Conservation (phyloP, 2,113 vertebrate genomes). For the Sceloporus undulatus region DNA sequence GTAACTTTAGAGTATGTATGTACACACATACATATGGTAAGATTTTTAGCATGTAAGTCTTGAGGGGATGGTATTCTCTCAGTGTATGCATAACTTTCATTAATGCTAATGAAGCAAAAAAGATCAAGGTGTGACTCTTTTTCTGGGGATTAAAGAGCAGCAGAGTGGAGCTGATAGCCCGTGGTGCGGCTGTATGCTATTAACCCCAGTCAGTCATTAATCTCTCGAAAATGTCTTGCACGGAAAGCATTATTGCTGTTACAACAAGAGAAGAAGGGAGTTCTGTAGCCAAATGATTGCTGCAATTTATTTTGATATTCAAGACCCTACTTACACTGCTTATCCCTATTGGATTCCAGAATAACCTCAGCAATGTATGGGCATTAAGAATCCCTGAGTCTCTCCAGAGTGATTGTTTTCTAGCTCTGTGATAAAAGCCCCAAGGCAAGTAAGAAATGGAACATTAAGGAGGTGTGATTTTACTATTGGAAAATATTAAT, state of each 20-base stretch:
- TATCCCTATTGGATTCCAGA: constrained; percentile 59
- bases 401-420: background rate
- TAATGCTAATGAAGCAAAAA: constrained; percentile 66
- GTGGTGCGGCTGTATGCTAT: constrained; percentile 67
- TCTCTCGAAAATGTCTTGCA: constrained; percentile 73
- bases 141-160: constrained; percentile 75
- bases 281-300: background rate
- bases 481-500: background rate
- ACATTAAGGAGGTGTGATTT: background rate
- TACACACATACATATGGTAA: background rate
- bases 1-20: background rate
- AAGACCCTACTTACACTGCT: constrained; percentile 20
- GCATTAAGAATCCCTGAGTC: constrained; percentile 32
- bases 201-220: constrained; percentile 70
- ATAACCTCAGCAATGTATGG: constrained; percentile 63
- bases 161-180: constrained; percentile 76
- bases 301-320: background rate
- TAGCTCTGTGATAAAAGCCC: background rate
- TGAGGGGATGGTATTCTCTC: constrained; percentile 48
- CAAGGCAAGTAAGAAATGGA: background rate
- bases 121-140: constrained; percentile 63
- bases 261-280: constrained; percentile 58
- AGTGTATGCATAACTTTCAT: constrained; percentile 54
- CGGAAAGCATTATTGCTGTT: constrained; percentile 70
- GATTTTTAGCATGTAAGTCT: constrained; percentile 52